Evolutionary conservation across 2,888 invertebrate species (phyloP), one percentile per base, ranked within the genome.

Genomic region (Pyrgus malvae): DNA sequence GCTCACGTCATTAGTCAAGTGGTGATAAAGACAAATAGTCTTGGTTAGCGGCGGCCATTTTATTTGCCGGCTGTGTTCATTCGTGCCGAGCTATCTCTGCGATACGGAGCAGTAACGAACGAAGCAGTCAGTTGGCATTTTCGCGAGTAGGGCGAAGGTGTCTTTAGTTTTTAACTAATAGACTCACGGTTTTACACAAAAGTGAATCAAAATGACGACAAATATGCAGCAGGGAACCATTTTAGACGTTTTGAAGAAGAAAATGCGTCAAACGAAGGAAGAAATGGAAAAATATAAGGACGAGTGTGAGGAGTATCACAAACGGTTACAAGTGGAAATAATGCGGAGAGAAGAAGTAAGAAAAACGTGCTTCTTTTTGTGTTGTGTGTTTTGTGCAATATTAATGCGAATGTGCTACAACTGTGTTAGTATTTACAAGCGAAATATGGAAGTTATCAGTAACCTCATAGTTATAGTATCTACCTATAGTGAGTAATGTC

Each of bases 231-330:
- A 97, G 92, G 97, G 97, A 82, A 95, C 96, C 78, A 95, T 99
- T 74, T 92, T 99, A 88, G 98, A 98, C 91, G 97, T 98, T 80
- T 94, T 99, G 79, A 99, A 99, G 94, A 98, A 98, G 94, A 99
- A 99, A 94, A 99, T 99, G 99, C 94, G 98, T 73, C 97, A 98
- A 91, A 97, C 98, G 75, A 98, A 98, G 92, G 98, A 98, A 90
- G 99, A 99, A 93, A 97, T 98, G 95, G 99, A 99, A 90, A 95
- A 97, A 91, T 97, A 97, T 92, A 98, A 97, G 92, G 99, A 99
- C 91, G 97, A 98, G 88, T 97, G 97, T 88, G 98, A 98, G 90
- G 97, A 98, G 90, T 96, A 95, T 87, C 96, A 97, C 91, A 96
- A 97, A 93, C 95, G 97, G 88, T 93, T 98, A 84, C 97, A 98